Percentiles rank a stretch among this genome's conserved stretches.
Evolutionary conservation across 2,113 vertebrate species (phyloP).

Genomic region (Cervus canadensis): DNA sequence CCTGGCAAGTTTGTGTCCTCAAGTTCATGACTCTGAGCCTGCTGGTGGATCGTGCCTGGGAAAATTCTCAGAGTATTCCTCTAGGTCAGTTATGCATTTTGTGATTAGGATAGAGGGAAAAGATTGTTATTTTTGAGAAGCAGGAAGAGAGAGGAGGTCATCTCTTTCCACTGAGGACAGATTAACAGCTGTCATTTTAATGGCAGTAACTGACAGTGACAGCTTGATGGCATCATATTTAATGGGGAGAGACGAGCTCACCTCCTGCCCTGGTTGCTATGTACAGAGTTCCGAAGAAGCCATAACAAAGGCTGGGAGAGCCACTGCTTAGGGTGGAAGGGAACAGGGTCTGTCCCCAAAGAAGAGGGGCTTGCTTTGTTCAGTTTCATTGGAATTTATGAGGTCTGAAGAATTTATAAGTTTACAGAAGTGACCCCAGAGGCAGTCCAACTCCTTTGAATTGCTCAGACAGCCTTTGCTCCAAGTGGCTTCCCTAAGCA

Average conservation of each 20-base stretch:
- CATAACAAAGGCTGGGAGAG: conserved; percentile 58
- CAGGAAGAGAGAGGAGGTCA: conserved; percentile 12
- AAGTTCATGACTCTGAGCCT: not conserved
- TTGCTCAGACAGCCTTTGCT: not conserved
- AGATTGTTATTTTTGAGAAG: conserved; percentile 36
- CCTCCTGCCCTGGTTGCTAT: conserved; percentile 57
- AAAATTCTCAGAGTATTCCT: not conserved
- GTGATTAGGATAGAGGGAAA: not conserved
- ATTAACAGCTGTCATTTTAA: conserved; percentile 57
- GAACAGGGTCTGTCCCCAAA: not conserved
- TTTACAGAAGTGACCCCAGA: not conserved
- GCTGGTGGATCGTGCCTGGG: not conserved
- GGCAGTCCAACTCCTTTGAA: not conserved
- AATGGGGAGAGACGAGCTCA: conserved; percentile 48
- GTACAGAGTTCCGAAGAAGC: conserved; percentile 29
- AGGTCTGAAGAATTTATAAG: not conserved
- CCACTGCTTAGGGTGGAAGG: not conserved
- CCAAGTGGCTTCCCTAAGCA: not conserved
- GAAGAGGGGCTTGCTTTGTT: not conserved
- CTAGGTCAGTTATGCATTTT: not conserved
- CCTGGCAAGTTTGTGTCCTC: not conserved
- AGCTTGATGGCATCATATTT: conserved; percentile 61
- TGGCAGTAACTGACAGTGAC: conserved; percentile 46
- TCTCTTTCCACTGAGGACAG: not conserved
- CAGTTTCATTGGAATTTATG: not conserved